These are phyloP conservation scores for Mythimna ferrago DNA, from an alignment of 2,888 invertebrate species.

Conservation along the genomic window DNA sequence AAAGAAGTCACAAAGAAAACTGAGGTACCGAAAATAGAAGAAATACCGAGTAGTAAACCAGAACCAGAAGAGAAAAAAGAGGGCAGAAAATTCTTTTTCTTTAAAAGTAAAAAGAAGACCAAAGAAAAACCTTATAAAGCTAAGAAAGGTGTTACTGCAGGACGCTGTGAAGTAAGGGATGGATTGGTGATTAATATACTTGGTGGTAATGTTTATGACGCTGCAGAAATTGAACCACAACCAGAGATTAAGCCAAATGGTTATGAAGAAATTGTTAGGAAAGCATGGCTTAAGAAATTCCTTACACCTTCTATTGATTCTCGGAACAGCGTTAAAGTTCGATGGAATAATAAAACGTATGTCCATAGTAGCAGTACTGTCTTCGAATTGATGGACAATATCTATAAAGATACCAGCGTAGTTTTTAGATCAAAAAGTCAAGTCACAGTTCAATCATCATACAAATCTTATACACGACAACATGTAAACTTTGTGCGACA, in stretches of 20 bases:
- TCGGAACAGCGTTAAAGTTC: slow-evolving; percentile 76
- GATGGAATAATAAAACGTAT: slow-evolving; percentile 83
- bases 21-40: slow-evolving; percentile 26
- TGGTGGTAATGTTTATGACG: slow-evolving; percentile 47
- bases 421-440: slow-evolving; percentile 78
- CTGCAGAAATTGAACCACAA: slow-evolving; percentile 40
- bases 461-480: slow-evolving; percentile 67
- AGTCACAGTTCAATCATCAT: slow-evolving; percentile 69
- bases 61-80: slow-evolving; percentile 73
- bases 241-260: slow-evolving; percentile 49
- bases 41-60: slow-evolving; percentile 43
- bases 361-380: slow-evolving; percentile 81
- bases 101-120: slow-evolving; percentile 78
- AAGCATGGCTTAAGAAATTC: slow-evolving; percentile 78
- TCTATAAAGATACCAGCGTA: slow-evolving; percentile 76
- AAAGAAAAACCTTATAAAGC: slow-evolving; percentile 68
- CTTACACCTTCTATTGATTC: slow-evolving; percentile 75
- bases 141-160: slow-evolving; percentile 79
- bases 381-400: slow-evolving; percentile 78
- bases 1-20: slow-evolving; percentile 55
- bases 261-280: slow-evolving; percentile 70
- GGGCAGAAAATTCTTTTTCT: slow-evolving; percentile 75
- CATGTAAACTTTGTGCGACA: slow-evolving; percentile 75
- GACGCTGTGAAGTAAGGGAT: slow-evolving; percentile 81
- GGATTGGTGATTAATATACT: slow-evolving; percentile 76